A percentile compares a stretch with the other conserved stretches of the same genome.
Evolutionary conservation across 2,888 invertebrate genomes (phyloP).

Genomic region (Agonopterix alstromeriana): DNA sequence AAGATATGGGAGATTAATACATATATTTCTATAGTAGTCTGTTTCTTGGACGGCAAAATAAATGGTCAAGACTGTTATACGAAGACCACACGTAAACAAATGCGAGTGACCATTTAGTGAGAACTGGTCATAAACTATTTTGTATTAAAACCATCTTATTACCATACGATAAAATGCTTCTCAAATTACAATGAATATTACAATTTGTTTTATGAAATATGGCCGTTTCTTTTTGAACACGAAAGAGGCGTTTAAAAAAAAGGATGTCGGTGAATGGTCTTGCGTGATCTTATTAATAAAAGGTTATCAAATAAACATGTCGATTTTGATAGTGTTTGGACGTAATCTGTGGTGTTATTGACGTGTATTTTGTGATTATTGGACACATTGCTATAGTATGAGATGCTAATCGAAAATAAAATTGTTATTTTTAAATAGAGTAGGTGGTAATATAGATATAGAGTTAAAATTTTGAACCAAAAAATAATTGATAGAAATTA

Average conservation of each 20-base stretch:
- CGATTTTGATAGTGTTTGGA: slow-evolving; percentile 1
- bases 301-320: slow-evolving; percentile 10
- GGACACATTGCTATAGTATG: too few species aligned
- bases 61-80: neutral
- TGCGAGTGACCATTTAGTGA: slow-evolving; percentile 8
- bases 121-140: slow-evolving; percentile 37
- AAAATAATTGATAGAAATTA: too few species aligned
- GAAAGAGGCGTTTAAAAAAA: slow-evolving; percentile 44
- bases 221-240: slow-evolving; percentile 29
- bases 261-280: slow-evolving; percentile 16
- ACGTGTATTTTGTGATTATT: neutral
- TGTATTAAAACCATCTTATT: slow-evolving; percentile 42
- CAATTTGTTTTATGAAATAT: slow-evolving; percentile 54
- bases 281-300: slow-evolving; percentile 16
- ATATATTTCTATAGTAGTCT: neutral
- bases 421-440: too few species aligned
- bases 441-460: too few species aligned
- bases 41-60: neutral
- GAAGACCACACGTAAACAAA: slow-evolving; percentile 27
- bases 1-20: too few species aligned
- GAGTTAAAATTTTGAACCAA: too few species aligned
- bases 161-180: slow-evolving; percentile 32
- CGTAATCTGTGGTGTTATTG: neutral
- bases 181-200: slow-evolving; percentile 55
- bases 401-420: too few species aligned